phyloP scores from a whole-genome alignment of 2,797 vertebrate genomes.

The Lacerta bilineata region DNA sequence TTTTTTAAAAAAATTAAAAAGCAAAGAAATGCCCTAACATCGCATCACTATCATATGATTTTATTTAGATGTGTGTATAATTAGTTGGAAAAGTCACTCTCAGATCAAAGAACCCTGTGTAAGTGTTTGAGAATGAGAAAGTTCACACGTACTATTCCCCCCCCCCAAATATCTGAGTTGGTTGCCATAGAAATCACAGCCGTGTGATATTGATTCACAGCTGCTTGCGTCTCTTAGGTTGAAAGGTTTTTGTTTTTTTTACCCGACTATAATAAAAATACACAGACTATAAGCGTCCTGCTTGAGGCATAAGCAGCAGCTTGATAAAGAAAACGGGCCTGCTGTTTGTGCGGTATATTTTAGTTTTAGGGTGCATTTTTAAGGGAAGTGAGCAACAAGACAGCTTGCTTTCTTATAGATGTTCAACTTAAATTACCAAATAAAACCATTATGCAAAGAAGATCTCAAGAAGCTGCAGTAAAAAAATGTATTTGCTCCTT shows the following conservation, averaged over 20 bases:
- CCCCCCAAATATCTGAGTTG: slow-evolving; percentile 39
- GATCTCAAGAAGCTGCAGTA: slow-evolving; percentile 45
- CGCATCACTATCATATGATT: background rate
- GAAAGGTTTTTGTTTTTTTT: slow-evolving; percentile 40
- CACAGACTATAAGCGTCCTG: slow-evolving; percentile 62
- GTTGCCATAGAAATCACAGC: slow-evolving; percentile 69
- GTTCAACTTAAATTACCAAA: slow-evolving; percentile 65
- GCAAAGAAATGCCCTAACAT: background rate
- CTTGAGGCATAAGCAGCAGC: slow-evolving; percentile 70
- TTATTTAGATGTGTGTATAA: background rate
- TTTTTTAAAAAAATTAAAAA: background rate
- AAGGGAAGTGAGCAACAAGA: slow-evolving; percentile 64
- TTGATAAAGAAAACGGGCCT: slow-evolving; percentile 63
- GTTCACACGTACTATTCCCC: background rate
- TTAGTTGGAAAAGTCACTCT: background rate
- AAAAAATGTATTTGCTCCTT: slow-evolving; percentile 56
- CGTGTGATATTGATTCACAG: slow-evolving; percentile 71
- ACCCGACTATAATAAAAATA: slow-evolving; percentile 66
- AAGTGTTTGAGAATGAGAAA: slow-evolving; percentile 20
- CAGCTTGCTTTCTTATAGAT: slow-evolving; percentile 69
- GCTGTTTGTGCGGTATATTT: slow-evolving; percentile 66
- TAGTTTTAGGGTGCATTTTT: slow-evolving; percentile 68
- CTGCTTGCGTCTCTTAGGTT: slow-evolving; percentile 65
- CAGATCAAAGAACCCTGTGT: slow-evolving; percentile 6
- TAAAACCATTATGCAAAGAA: slow-evolving; percentile 60